These are phyloP conservation scores for Lytechinus pictus DNA, from an alignment of 35 echinoderm and acorn worm species.

Conservation along the genomic window DNA sequence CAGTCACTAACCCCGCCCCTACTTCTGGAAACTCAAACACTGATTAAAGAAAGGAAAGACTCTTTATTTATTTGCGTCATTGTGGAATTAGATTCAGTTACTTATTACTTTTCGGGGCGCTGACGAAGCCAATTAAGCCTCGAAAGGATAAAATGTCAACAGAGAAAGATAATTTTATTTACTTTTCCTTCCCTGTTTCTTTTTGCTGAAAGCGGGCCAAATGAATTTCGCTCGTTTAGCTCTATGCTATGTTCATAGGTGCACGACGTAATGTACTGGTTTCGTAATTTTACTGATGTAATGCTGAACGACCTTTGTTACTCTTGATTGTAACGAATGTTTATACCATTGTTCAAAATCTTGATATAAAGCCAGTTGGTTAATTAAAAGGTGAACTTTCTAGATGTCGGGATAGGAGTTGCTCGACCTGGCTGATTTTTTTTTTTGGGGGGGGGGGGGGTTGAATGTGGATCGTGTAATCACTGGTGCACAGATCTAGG, in stretches of 20 bases:
- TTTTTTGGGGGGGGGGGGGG: no score
- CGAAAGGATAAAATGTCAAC: neutral
- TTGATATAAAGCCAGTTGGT: neutral
- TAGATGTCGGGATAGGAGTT: neutral
- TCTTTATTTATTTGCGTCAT: slow-evolving; percentile 16
- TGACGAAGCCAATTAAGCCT: neutral
- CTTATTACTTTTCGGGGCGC: neutral
- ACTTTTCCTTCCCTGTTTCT: neutral
- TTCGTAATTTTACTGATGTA: neutral
- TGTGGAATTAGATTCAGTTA: neutral
- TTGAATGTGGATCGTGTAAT: no score
- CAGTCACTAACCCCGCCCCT: neutral
- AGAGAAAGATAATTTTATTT: slow-evolving; percentile 15
- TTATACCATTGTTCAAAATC: neutral
- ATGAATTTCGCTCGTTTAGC: slow-evolving; percentile 2
- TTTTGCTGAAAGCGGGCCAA: neutral
- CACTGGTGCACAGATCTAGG: no score
- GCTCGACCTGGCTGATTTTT: no score
- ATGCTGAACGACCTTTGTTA: neutral
- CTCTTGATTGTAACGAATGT: neutral
- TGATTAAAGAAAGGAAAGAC: slow-evolving; percentile 5
- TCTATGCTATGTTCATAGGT: neutral
- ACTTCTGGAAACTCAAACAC: neutral
- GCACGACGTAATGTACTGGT: neutral
- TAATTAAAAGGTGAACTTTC: neutral